Percentiles rank a stretch among this genome's conserved stretches.
These are phyloP conservation scores for Pseudococcus viburni DNA, from an alignment of 2,888 invertebrate genomes.

Conservation along the genomic window DNA sequence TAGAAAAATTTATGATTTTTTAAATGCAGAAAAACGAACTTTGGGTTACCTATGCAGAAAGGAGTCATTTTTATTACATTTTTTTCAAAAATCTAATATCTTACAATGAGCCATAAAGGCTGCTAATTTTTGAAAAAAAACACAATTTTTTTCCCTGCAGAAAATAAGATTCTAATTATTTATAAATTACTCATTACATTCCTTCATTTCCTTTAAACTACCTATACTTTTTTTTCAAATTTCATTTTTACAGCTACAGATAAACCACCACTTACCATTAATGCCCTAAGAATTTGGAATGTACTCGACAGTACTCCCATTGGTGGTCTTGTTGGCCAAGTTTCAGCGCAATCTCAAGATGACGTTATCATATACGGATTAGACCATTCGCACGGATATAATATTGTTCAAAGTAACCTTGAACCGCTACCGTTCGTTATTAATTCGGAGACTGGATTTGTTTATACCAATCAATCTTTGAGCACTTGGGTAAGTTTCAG, in stretches of 20 bases:
- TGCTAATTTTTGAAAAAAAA: too few species aligned
- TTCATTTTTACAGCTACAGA: not conserved
- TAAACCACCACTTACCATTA: slow-evolving; percentile 77
- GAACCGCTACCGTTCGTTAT: slow-evolving; percentile 82
- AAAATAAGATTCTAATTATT: too few species aligned
- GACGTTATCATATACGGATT: slow-evolving; percentile 81
- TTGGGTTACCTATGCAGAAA: too few species aligned
- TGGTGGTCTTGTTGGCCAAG: slow-evolving; percentile 81
- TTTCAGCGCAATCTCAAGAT: slow-evolving; percentile 76
- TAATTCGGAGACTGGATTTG: slow-evolving; percentile 81
- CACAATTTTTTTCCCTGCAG: too few species aligned
- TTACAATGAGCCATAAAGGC: too few species aligned
- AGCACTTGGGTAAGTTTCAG: slow-evolving; percentile 78
- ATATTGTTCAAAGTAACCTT: slow-evolving; percentile 70
- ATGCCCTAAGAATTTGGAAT: slow-evolving; percentile 78
- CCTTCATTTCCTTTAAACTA: too few species aligned
- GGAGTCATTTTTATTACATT: too few species aligned
- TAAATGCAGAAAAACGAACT: too few species aligned
- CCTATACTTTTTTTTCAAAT: not conserved
- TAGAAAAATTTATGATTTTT: too few species aligned
- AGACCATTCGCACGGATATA: slow-evolving; percentile 74
- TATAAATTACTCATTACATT: too few species aligned
- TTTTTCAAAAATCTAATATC: too few species aligned
- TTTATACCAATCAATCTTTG: slow-evolving; percentile 85
- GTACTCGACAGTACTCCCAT: slow-evolving; percentile 80